Evolutionary conservation across 2,113 vertebrate genomes (phyloP), one percentile per base, ranked within the genome.

Genomic region (Ellobius talpinus): DNA sequence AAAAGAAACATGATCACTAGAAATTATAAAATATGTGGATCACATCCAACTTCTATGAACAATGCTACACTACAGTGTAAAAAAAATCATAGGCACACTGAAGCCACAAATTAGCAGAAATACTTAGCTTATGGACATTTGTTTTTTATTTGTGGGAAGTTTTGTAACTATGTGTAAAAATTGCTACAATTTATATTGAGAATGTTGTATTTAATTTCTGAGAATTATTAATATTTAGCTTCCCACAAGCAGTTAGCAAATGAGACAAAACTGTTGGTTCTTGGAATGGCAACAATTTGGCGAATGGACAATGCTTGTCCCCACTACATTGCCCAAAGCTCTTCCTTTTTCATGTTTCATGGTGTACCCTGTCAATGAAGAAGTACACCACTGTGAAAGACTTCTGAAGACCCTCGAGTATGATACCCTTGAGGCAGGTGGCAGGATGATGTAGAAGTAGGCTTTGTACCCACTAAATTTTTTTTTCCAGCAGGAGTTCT

Each of bases 391-490:
- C 45, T 82, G 45, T 79, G 16, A 5, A 86, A 88, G 76, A 47
- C 29, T 65, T 91, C 55, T 31, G 24, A 93, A 94, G 78, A 94
- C 86, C 72, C 65, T 74, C 52, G 36, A 73, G 36, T 96, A 95
- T 74, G 52, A 96, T 90, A 91, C 79, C n/a, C 63, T 93, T 39
- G 21, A 94, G 65, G 45, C 73, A 66, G 81, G 92, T 87, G 88
- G 90, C 36, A 92, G 45, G 36, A 88, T 92, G 94, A 92, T 74
- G 31, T 93, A 89, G 88, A 97, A 94, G 29, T n/a, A 21, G 29
- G 31, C 86, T 93, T 95, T 78, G 90, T n/a, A 76, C 23, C 29
- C 55, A 58, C 33, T 91, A 72, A 87, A 42, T 73, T 73, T 73
- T 95, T 72, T 90, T 21, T 79, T 82, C 45, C 95, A 58, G 26